phyloP scores from a whole-genome alignment of 2,797 vertebrate genomes.

The Rhinophrynus dorsalis region DNA sequence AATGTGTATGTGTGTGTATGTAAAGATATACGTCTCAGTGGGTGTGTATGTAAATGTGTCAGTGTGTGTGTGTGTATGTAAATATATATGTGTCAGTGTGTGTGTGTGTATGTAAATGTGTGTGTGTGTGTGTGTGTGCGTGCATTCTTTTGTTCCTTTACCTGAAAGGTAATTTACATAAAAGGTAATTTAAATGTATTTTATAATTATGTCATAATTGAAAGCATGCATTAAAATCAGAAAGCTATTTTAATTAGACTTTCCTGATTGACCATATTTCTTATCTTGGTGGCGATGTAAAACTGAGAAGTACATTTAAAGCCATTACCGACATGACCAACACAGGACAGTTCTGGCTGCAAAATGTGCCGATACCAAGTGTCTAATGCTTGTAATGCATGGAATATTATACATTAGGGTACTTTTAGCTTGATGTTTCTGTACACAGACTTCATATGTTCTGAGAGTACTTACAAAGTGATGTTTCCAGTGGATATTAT shows the following conservation, averaged over 20 bases:
- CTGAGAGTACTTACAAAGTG: conserved; percentile 6
- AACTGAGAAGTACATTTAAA: conserved; percentile 10
- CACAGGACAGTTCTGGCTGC: background rate
- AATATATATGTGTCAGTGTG: background rate
- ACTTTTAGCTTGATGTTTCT: background rate
- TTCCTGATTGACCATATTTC: conserved; percentile 11
- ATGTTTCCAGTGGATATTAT: conserved; percentile 12
- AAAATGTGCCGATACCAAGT: background rate
- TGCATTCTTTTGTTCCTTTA: too few species aligned
- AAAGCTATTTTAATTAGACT: background rate
- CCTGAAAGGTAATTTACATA: too few species aligned
- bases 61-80: too few species aligned
- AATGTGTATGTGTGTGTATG: too few species aligned
- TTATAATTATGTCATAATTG: background rate
- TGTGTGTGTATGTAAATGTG: too few species aligned
- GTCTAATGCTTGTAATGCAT: conserved; percentile 22
- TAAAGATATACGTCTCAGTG: too few species aligned
- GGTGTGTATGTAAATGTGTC: too few species aligned
- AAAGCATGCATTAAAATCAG: background rate
- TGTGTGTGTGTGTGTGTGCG: too few species aligned
- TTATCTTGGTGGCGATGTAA: conserved; percentile 3
- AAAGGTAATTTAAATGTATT: too few species aligned
- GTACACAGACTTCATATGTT: background rate
- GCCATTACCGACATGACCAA: conserved; percentile 14
- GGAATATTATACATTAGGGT: background rate